These are phyloP conservation scores for Mesaphorura yosii DNA, from an alignment of 1,140 invertebrate species.

Conservation along the genomic window DNA sequence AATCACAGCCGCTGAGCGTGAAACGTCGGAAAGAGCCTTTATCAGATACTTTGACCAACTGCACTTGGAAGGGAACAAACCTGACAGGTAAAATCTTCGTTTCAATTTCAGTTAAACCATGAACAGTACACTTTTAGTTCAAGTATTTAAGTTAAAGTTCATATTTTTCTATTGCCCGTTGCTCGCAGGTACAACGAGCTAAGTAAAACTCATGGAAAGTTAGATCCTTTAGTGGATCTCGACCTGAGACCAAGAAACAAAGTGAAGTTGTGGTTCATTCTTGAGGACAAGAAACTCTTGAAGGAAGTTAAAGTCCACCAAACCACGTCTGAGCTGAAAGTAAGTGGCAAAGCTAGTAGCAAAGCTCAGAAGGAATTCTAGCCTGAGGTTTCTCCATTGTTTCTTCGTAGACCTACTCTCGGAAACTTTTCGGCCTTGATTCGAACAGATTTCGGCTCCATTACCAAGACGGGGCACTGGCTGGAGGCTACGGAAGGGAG, in stretches of 20 bases:
- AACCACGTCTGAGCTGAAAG: constrained; percentile 56
- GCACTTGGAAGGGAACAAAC: background rate
- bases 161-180: too few relatives aligned
- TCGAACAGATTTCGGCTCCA: constrained; percentile 65
- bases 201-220: constrained; percentile 65
- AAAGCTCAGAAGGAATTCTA: constrained; percentile 2
- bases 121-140: too few relatives aligned
- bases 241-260: constrained; percentile 71
- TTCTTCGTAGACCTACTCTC: constrained; percentile 36
- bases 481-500: constrained; percentile 53
- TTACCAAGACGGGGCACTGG: constrained; percentile 65
- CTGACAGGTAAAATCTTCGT: background rate
- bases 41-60: constrained; percentile 54
- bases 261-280: constrained; percentile 70
- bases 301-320: constrained; percentile 38
- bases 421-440: constrained; percentile 64
- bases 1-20: constrained; percentile 67
- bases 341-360: constrained; percentile 22
- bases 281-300: constrained; percentile 57
- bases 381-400: constrained; percentile 19
- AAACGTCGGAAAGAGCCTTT: constrained; percentile 85
- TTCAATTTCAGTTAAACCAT: background rate
- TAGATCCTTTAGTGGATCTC: constrained; percentile 73
- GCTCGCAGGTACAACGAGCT: constrained; percentile 62
- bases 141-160: background rate